Percentiles rank a stretch among this genome's conserved stretches.
These are phyloP conservation scores for Drosophila longiperda DNA, from an alignment of 2,888 invertebrate species.

Conservation along the genomic window DNA sequence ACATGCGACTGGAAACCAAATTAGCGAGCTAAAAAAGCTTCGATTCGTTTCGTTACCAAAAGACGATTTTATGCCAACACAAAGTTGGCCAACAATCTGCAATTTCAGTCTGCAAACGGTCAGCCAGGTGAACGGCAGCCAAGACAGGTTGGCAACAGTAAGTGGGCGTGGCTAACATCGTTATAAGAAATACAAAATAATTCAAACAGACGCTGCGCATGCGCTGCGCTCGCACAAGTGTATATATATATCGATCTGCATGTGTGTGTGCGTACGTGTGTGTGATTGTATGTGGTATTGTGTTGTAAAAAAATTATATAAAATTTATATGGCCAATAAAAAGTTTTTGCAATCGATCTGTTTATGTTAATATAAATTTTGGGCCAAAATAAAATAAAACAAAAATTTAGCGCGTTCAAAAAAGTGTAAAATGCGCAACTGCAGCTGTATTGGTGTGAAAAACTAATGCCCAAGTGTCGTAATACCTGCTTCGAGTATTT, in stretches of 20 bases:
- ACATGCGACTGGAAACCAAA: conserved; percentile 68
- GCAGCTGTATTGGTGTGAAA: conserved; percentile 44
- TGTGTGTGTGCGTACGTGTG: conserved; percentile 11
- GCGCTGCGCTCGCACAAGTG: conserved; percentile 58
- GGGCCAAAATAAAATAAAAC: conserved; percentile 12
- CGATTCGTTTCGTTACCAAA: conserved; percentile 41
- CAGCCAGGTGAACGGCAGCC: conserved; percentile 83
- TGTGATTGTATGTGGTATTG: conserved; percentile 31
- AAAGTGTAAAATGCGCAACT: conserved; percentile 38
- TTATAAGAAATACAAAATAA: conserved; percentile 1
- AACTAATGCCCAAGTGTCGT: conserved; percentile 44
- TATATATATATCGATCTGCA: conserved; percentile 31
- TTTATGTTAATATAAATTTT: conserved; percentile 25
- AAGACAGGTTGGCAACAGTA: conserved; percentile 65
- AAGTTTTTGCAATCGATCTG: conserved; percentile 34
- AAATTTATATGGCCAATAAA: conserved; percentile 38
- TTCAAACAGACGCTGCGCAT: conserved; percentile 41
- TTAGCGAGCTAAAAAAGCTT: conserved; percentile 68
- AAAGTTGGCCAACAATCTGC: conserved; percentile 81
- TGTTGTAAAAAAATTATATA: conserved; percentile 71
- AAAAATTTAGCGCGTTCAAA: conserved; percentile 8
- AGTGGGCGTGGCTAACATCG: conserved; percentile 50
- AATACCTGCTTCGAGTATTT: conserved; percentile 28
- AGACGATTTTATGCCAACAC: conserved; percentile 75
- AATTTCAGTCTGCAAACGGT: conserved; percentile 84